Evolutionary conservation across 1,140 invertebrate genomes (phyloP).

Genomic region (Trachymyrmex cornetzi): DNA sequence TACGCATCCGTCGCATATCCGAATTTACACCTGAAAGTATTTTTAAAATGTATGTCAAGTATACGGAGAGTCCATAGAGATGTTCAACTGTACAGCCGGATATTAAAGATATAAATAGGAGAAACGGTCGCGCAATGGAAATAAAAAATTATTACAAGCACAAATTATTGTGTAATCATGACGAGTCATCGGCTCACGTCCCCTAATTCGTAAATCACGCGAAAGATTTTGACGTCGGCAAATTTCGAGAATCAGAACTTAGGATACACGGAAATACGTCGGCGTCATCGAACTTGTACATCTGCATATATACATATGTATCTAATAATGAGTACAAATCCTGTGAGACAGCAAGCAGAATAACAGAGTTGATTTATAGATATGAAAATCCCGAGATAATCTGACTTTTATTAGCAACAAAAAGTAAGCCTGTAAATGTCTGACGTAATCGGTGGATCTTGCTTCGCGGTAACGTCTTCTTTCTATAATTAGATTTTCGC

Average conservation of each 20-base stretch:
- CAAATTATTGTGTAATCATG: conserved; percentile 51
- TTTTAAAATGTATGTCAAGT: conserved; percentile 78
- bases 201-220: conserved; percentile 9
- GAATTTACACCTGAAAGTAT: conserved; percentile 74
- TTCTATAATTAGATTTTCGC: conserved; percentile 19
- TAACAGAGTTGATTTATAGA: conserved; percentile 8
- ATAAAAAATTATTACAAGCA: conserved; percentile 17
- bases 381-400: background rate
- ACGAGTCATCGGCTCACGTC: background rate
- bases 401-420: background rate
- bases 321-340: background rate
- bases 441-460: background rate
- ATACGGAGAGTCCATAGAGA: conserved; percentile 74
- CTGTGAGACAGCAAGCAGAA: background rate
- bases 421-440: background rate
- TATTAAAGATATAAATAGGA: conserved; percentile 75
- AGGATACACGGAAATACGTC: conserved; percentile 10
- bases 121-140: conserved; percentile 55
- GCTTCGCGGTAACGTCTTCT: background rate
- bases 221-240: conserved; percentile 30
- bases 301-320: background rate
- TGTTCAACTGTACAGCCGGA: conserved; percentile 58
- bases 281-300: conserved; percentile 5
- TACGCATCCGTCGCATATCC: conserved; percentile 60
- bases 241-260: conserved; percentile 34